Percentiles rank a stretch among this genome's conserved stretches.
Conservation (phyloP, 2,888 invertebrate genomes). For the Drosophila sordidula region DNA sequence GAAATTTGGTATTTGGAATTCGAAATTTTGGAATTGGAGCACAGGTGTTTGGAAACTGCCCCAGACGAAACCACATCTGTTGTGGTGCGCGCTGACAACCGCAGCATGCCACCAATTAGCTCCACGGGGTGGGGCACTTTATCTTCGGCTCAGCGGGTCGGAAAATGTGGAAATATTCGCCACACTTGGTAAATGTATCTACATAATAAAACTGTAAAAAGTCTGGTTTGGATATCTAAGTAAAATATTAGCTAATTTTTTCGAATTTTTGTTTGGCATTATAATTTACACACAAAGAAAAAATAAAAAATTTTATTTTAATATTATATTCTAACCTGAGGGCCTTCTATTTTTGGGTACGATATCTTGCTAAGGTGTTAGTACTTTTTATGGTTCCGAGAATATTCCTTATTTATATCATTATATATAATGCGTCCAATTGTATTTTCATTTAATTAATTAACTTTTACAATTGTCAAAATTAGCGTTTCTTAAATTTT, state of each 20-base stretch:
- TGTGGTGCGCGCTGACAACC: slow-evolving; percentile 21
- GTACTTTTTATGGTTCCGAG: no score
- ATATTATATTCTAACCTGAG: neutral
- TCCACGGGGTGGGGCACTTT: slow-evolving; percentile 15
- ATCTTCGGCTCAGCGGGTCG: slow-evolving; percentile 20
- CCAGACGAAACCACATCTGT: neutral
- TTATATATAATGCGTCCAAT: no score
- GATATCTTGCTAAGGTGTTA: no score
- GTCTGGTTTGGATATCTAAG: slow-evolving; percentile 19
- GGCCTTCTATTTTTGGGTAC: neutral
- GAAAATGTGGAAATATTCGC: slow-evolving; percentile 36
- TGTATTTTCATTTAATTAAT: no score
- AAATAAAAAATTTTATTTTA: neutral
- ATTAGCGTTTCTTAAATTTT: no score
- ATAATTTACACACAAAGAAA: neutral
- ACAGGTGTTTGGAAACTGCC: slow-evolving; percentile 65
- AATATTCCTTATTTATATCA: no score
- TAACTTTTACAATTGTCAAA: no score
- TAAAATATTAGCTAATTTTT: slow-evolving; percentile 31
- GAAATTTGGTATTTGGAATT: slow-evolving; percentile 32
- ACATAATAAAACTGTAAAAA: neutral
- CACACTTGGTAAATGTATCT: slow-evolving; percentile 3
- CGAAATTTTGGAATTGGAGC: slow-evolving; percentile 50
- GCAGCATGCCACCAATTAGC: slow-evolving; percentile 50
- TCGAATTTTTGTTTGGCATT: neutral